A percentile compares a stretch with the other conserved stretches of the same genome.
Conservation (phyloP, 2,888 invertebrate species). For the Stenotaenia linearis region DNA sequence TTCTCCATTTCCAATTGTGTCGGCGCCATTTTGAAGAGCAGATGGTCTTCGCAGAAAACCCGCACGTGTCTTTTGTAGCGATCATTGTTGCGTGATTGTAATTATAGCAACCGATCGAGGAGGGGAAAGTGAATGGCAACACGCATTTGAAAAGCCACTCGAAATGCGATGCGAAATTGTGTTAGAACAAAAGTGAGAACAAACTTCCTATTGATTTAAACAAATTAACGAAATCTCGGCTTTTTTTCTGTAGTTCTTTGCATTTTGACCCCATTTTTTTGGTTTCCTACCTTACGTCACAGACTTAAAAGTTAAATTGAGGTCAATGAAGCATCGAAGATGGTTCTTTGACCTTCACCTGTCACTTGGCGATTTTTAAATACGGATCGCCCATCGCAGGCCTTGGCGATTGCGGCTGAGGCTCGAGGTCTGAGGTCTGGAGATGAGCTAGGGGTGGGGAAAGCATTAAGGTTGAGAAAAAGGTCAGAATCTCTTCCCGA, state of each 20-base stretch:
- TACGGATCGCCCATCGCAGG: neutral
- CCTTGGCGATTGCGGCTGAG: neutral
- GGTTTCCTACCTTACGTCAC: neutral
- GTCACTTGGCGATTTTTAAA: neutral
- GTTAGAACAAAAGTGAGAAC: too few relatives aligned
- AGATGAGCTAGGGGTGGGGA: neutral
- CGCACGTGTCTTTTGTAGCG: constrained; percentile 14
- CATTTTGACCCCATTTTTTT: neutral
- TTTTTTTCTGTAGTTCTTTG: neutral
- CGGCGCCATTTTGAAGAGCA: constrained; percentile 8
- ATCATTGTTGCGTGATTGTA: constrained; percentile 23
- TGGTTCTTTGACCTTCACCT: neutral
- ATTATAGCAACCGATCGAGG: constrained; percentile 4
- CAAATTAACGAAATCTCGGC: neutral
- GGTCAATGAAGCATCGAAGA: neutral
- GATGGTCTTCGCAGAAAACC: neutral
- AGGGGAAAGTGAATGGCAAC: neutral
- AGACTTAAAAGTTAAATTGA: neutral
- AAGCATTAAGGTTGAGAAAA: neutral
- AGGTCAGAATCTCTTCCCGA: neutral
- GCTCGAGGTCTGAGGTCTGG: too few relatives aligned
- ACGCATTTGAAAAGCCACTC: neutral
- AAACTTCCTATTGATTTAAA: too few relatives aligned
- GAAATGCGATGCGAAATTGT: neutral
- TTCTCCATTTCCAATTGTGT: neutral